A percentile compares a stretch with the other conserved stretches of the same genome.
These are phyloP conservation scores for Pempheris klunzingeri DNA, from an alignment of 2,797 vertebrate genomes.

Conservation along the genomic window DNA sequence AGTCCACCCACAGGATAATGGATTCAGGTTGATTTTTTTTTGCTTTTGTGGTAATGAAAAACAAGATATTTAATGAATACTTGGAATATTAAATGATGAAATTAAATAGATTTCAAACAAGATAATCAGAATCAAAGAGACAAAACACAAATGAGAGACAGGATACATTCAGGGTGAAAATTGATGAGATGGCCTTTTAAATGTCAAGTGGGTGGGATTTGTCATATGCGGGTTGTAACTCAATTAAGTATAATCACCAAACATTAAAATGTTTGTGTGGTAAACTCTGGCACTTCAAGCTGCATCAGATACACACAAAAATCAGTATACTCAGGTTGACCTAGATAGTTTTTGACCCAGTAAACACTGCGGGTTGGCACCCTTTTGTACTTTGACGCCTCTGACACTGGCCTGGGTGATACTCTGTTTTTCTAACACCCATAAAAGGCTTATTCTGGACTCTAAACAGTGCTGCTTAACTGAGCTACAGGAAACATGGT, in stretches of 20 bases:
- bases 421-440: constrained; percentile 28
- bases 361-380: constrained; percentile 54
- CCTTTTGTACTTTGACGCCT: constrained; percentile 41
- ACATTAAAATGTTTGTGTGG: background rate
- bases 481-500: constrained; percentile 26
- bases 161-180: constrained; percentile 19
- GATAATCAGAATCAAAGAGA: too few species aligned
- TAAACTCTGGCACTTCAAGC: constrained; percentile 17
- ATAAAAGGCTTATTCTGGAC: constrained; percentile 41
- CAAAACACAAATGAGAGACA: too few species aligned
- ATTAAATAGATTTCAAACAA: too few species aligned
- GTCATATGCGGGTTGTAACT: constrained; percentile 23
- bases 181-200: constrained; percentile 9
- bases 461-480: constrained; percentile 22
- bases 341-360: constrained; percentile 47
- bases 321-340: constrained; percentile 32
- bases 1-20: constrained; percentile 26
- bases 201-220: constrained; percentile 15
- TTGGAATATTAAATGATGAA: too few species aligned
- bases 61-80: too few species aligned
- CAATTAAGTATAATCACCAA: constrained; percentile 12
- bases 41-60: too few species aligned
- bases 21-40: too few species aligned
- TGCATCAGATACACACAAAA: constrained; percentile 32
- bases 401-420: constrained; percentile 30